A percentile compares a stretch with the other conserved stretches of the same genome.
These are phyloP conservation scores for Drosophila sp. DNA, from an alignment of 1,140 invertebrate genomes.

Conservation along the genomic window DNA sequence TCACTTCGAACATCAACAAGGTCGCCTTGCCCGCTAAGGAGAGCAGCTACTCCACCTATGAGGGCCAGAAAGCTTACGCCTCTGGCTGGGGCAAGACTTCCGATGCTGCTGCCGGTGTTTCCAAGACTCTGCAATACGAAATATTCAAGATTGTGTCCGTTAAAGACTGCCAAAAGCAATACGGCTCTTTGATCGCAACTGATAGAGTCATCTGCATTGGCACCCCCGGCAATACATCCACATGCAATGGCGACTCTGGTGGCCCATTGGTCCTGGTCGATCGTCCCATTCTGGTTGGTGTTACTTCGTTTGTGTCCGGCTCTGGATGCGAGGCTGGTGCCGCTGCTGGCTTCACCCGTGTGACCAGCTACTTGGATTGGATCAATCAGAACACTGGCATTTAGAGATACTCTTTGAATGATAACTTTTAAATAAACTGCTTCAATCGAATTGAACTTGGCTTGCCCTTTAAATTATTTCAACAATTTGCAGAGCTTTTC, in stretches of 20 bases:
- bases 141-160: constrained; percentile 27
- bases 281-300: constrained; percentile 86
- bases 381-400: constrained; percentile 70
- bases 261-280: constrained; percentile 85
- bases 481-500: too few species aligned
- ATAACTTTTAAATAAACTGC: constrained; percentile 36
- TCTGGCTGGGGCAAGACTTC: constrained; percentile 68
- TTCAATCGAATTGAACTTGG: not conserved
- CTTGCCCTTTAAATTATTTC: too few species aligned
- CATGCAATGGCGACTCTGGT: constrained; percentile 86
- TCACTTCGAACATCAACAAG: constrained; percentile 33
- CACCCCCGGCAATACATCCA: constrained; percentile 63
- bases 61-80: constrained; percentile 50
- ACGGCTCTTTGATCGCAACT: constrained; percentile 40
- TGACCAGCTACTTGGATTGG: constrained; percentile 86
- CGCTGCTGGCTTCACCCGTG: constrained; percentile 86
- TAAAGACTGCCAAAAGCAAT: constrained; percentile 30
- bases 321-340: constrained; percentile 76
- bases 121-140: constrained; percentile 44
- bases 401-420: constrained; percentile 12
- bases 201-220: constrained; percentile 16
- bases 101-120: constrained; percentile 48
- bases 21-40: constrained; percentile 44
- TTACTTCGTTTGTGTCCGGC: constrained; percentile 83
- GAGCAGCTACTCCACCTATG: constrained; percentile 59